phyloP scores from a whole-genome alignment of 2,888 invertebrate genomes.

The Celastrina argiolus region DNA sequence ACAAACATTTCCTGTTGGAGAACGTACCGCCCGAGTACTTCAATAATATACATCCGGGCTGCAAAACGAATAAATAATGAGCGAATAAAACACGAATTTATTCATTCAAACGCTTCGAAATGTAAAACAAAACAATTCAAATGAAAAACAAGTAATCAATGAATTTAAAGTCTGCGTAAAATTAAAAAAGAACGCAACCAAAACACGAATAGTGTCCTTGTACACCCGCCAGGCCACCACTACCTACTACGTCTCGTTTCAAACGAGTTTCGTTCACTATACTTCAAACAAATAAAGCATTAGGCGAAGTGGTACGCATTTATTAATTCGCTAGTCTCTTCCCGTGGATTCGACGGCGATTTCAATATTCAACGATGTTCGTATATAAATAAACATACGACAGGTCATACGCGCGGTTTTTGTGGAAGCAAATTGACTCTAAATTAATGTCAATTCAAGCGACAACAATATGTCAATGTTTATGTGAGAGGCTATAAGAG shows the following conservation, averaged over 20 bases:
- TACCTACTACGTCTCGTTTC: conserved; percentile 30
- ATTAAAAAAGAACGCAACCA: conserved; percentile 40
- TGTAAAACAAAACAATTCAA: conserved; percentile 25
- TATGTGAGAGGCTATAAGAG: conserved; percentile 2
- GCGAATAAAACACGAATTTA: conserved; percentile 5
- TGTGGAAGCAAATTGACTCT: conserved; percentile 6
- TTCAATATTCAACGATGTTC: not conserved
- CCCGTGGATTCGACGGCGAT: not conserved
- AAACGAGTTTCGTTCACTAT: conserved; percentile 28
- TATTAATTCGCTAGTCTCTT: not conserved
- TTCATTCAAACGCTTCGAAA: conserved; percentile 22
- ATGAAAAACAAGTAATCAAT: conserved; percentile 31
- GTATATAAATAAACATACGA: conserved; percentile 4
- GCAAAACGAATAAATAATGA: conserved; percentile 1
- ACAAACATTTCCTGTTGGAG: not conserved
- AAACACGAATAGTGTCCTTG: conserved; percentile 40
- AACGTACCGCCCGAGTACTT: not conserved
- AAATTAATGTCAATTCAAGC: not conserved
- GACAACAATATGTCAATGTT: conserved; percentile 5
- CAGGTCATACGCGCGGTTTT: not conserved
- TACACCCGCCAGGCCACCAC: conserved; percentile 26
- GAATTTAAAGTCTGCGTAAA: conserved; percentile 33
- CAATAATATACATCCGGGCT: conserved; percentile 1
- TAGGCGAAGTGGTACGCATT: conserved; percentile 20
- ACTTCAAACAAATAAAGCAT: conserved; percentile 26